Evolutionary conservation across 2,888 invertebrate genomes (phyloP).

Genomic region (Volucella bombylans): DNA sequence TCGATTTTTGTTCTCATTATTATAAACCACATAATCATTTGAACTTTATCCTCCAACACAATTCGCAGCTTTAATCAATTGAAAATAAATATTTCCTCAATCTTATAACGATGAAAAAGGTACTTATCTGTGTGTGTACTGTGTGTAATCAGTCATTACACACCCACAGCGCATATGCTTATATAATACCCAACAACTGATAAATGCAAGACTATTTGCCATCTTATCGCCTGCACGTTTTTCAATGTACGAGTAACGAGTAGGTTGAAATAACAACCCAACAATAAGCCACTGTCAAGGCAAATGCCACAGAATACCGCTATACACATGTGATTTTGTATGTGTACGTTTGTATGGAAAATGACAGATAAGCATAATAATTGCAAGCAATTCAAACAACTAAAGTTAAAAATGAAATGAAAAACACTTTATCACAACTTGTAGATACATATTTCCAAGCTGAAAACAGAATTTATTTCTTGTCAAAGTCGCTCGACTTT

Average conservation of each 20-base stretch:
- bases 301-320: too few relatives aligned
- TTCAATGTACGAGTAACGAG: conserved; percentile 1
- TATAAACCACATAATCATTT: not conserved
- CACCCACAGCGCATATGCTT: conserved; percentile 34
- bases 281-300: too few relatives aligned
- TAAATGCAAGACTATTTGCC: conserved; percentile 46
- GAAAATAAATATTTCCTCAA: conserved; percentile 27
- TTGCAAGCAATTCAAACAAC: conserved; percentile 26
- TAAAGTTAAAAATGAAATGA: conserved; percentile 11
- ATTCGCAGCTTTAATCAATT: conserved; percentile 26
- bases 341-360: not conserved
- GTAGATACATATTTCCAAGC: conserved; percentile 11
- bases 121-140: conserved; percentile 1
- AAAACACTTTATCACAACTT: conserved; percentile 35
- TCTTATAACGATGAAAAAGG: conserved; percentile 12
- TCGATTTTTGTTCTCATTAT: not conserved
- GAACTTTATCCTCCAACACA: not conserved
- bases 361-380: conserved; percentile 48
- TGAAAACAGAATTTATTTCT: conserved; percentile 7
- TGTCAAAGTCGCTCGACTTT: not conserved
- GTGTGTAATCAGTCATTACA: conserved; percentile 33
- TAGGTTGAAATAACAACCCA: not conserved
- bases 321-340: not conserved
- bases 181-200: conserved; percentile 17
- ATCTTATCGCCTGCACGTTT: conserved; percentile 30